Evolutionary conservation across 2,113 vertebrate species (phyloP), one percentile per base, ranked within the genome.

Genomic region (Cottus gobio): DNA sequence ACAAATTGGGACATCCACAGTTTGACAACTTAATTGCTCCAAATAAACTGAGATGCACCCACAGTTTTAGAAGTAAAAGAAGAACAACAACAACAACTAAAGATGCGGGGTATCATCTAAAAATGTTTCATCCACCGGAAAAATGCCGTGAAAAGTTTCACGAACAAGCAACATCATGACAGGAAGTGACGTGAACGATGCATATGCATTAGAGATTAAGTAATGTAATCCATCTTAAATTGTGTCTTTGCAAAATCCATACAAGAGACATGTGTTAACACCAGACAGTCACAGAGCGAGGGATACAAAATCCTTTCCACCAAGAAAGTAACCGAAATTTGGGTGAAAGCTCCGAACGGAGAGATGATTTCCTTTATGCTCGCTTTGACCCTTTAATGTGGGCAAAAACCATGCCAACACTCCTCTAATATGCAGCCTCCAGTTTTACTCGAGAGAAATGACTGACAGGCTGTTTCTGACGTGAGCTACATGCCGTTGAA

Each of bases 201-300:
- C 60, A 82, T 65, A 31, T 61, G 74, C 42, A 54, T 18, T 7
- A 80, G 54, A 62, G 44, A 31, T 65, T n/a, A n/a, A n/a, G n/a
- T n/a, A 61, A 80, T 62, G 34, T 70, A 87, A 91, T 85, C 78
- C 81, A 52, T 85, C 71, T 76, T 79, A 83, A 81, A 72, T 83
- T 48, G 3, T 6, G 83, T 75, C 39, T 70, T 20, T 9, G 26
- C 54, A 66, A 76, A 79, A 82, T 69, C 44, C 79, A 66, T 54
- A 82, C 56, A 44, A 1, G 44, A 46, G 13, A 20, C 54, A 39
- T 61, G 37, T 56, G 71, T 31, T 31, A 31, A 31, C 56, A 44
- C 37, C 15, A 46, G 13, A 20, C 54, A 46, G 70, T 5, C 60
- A 26, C 2, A 42, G 24, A 80, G 78, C 64, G n/a, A 22, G 37